phyloP scores from a whole-genome alignment of 2,113 vertebrate genomes.

The Megaleporinus macrocephalus region DNA sequence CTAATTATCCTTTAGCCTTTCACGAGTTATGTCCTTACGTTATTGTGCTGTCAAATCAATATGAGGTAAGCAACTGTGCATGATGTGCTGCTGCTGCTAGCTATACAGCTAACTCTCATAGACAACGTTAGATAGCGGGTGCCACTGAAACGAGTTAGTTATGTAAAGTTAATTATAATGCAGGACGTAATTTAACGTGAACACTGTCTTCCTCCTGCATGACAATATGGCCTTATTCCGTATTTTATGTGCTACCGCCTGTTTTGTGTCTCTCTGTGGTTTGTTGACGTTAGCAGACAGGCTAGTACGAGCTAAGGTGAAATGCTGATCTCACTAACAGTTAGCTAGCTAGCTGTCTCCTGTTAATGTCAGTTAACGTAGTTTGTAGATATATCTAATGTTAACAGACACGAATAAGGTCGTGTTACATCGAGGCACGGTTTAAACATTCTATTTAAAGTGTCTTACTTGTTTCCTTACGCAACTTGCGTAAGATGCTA shows the following conservation, averaged over 20 bases:
- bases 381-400: no score
- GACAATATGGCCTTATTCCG: background rate
- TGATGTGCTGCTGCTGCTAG: conserved; percentile 2
- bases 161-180: no score
- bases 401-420: no score
- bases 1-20: background rate
- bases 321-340: no score
- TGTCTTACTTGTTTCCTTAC: no score
- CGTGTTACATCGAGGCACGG: no score
- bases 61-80: conserved; percentile 60
- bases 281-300: conserved; percentile 15
- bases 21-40: background rate
- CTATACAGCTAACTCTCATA: conserved; percentile 30
- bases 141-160: background rate
- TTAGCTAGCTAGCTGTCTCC: background rate
- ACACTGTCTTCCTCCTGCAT: background rate
- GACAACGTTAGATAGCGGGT: background rate
- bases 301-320: background rate
- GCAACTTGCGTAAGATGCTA: no score
- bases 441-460: no score
- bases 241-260: background rate
- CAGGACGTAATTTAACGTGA: no score
- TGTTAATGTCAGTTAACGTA: no score
- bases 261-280: background rate
- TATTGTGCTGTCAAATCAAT: conserved; percentile 12